Evolutionary conservation across 2,888 invertebrate species (phyloP).

Genomic region (Rotaria magnacalcarata): DNA sequence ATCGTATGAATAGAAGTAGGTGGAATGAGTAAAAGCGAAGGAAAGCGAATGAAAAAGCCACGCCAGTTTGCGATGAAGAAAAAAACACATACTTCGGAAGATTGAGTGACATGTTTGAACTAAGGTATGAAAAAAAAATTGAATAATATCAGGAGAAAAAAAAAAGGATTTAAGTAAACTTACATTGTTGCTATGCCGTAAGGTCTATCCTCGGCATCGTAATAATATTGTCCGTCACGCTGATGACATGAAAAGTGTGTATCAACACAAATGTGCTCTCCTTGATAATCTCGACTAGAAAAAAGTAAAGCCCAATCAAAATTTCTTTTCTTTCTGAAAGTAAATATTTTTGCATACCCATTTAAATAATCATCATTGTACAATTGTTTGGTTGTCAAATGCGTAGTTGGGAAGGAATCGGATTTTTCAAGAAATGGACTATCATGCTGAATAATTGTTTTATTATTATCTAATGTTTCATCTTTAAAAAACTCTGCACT

Average conservation of each 20-base stretch:
- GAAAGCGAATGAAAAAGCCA: background rate
- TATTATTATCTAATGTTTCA: background rate
- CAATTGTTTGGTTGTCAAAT: background rate
- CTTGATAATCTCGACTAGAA: background rate
- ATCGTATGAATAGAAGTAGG: background rate
- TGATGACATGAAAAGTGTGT: background rate
- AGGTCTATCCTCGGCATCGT: background rate
- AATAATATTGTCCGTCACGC: constrained; percentile 11
- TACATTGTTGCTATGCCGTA: background rate
- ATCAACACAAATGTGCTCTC: background rate
- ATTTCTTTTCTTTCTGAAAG: background rate
- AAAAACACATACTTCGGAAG: constrained; percentile 1
- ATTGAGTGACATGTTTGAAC: background rate
- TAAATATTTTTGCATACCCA: background rate
- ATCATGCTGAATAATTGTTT: background rate
- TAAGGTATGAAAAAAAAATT: background rate
- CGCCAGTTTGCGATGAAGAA: background rate
- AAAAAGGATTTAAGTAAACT: background rate
- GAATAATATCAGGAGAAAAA: background rate
- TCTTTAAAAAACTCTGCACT: background rate
- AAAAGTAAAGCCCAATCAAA: background rate
- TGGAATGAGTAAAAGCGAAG: background rate
- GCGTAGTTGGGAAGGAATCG: background rate
- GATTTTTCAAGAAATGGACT: constrained; percentile 14
- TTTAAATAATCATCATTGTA: constrained; percentile 11